Evolutionary conservation across 2,113 vertebrate species (phyloP).

Genomic region (Notothenia rossii): DNA sequence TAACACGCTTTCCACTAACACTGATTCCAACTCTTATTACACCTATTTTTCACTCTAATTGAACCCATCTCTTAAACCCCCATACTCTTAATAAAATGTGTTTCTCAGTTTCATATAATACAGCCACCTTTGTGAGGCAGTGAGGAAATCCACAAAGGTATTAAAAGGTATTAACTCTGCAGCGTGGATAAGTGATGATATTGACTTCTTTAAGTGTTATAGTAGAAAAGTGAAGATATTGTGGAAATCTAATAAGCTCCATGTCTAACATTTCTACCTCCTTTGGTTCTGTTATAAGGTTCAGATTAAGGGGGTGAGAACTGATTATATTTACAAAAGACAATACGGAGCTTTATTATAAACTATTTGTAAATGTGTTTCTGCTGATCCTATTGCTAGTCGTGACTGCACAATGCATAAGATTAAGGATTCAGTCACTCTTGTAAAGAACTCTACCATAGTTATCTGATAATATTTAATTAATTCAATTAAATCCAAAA

Average conservation of each 20-base stretch:
- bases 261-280: not conserved
- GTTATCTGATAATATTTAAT: not conserved
- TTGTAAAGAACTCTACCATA: too few species aligned
- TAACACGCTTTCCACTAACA: not conserved
- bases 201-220: not conserved
- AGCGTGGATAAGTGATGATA: not conserved
- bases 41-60: not conserved
- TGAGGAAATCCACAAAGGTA: too few species aligned
- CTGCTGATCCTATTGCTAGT: not conserved
- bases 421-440: too few species aligned
- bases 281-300: not conserved
- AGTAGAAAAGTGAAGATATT: not conserved
- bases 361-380: not conserved
- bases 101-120: not conserved
- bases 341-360: too few species aligned
- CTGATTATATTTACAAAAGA: not conserved
- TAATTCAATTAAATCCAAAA: not conserved
- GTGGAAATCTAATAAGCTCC: not conserved
- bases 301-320: not conserved
- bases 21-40: conserved; percentile 1
- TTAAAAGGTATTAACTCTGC: not conserved
- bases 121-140: not conserved
- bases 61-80: not conserved
- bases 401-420: not conserved
- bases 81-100: not conserved